Base-by-base conservation (phyloP, 1,140 invertebrate genomes). In the Trichonephila clavata region DNA sequence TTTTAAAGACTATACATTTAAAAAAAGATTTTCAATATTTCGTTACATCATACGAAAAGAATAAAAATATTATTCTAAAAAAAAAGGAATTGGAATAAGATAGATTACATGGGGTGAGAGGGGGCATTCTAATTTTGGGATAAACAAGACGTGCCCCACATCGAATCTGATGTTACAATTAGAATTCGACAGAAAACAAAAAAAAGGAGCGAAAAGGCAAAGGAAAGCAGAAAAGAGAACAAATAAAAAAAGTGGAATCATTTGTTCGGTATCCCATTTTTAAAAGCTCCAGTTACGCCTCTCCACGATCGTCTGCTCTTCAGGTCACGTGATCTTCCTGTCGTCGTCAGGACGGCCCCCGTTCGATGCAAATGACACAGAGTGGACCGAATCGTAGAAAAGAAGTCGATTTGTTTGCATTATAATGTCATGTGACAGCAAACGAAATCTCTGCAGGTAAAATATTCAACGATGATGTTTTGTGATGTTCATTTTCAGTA, bases 281-380 rank as follows among this genome's bases (percentile, higher is more conserved):
- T 88, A 88, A 88, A 88, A 88, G 63, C 86, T 39, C 24, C 32
- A 20, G 43, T 63, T 63, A 68, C 86, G 61, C 84, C 84, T 86
- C 84, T 86, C 27, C 39, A 14, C 87, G 32, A n/a, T 71, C 50
- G 20, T 71, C 50, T 71, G 18, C 63, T 86, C 39, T 8, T 14
- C 80, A 2, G 89, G 86, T 90, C 89, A 90, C 71, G 89, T 90
- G 89, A 90, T 88, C 60, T 24, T 39, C 32, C 10, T 60, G 60
- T 65, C 87, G 63, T 77, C 87, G 87, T 71, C 87, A 77, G 20
- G 63, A 71, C 61, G 87, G 87, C 63, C 39, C 24, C 68, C 77
- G 89, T 80, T 90, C 89, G 68, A 90, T 90, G 89, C 89, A 90
- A 90, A 90, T 80, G 65, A 90, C 88, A 77, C 88, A 32, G 50